Percentiles rank a stretch among this genome's conserved stretches.
phyloP scores from a whole-genome alignment of 2,888 invertebrate genomes.

The Oligia latruncula region DNA sequence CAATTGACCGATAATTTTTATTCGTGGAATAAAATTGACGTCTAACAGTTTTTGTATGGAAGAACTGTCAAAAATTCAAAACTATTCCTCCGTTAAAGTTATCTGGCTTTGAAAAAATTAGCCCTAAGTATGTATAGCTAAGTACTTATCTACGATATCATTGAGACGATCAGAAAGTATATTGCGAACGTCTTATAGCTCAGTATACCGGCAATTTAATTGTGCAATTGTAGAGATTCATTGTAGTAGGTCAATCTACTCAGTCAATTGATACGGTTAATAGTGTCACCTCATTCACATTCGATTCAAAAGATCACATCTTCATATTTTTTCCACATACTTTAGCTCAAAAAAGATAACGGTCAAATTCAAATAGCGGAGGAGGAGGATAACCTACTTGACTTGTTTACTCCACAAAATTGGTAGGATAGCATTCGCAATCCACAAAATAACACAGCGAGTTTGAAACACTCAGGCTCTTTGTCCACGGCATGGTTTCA shows the following conservation, averaged over 20 bases:
- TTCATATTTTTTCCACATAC: background rate
- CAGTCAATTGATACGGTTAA: constrained; percentile 30
- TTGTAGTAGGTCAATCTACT: constrained; percentile 22
- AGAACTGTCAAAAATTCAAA: too few species aligned
- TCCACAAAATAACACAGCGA: background rate
- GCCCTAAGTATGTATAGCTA: too few species aligned
- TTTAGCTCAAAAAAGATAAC: background rate
- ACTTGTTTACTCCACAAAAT: background rate
- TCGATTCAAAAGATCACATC: constrained; percentile 5
- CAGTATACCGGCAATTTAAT: constrained; percentile 21
- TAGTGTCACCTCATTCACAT: constrained; percentile 7
- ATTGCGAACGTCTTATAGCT: background rate
- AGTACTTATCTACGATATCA: background rate
- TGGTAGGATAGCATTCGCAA: background rate
- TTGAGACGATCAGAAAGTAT: constrained; percentile 5
- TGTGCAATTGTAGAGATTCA: constrained; percentile 24
- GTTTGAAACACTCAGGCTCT: background rate
- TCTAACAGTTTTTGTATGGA: too few species aligned
- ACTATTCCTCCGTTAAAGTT: too few species aligned
- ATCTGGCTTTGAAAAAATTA: too few species aligned
- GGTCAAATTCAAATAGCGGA: background rate
- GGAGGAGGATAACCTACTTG: background rate
- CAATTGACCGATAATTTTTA: too few species aligned
- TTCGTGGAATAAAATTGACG: too few species aligned
- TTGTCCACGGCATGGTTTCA: background rate